Evolutionary conservation across 2,888 invertebrate species (phyloP).

Genomic region (Athetis lepigone): DNA sequence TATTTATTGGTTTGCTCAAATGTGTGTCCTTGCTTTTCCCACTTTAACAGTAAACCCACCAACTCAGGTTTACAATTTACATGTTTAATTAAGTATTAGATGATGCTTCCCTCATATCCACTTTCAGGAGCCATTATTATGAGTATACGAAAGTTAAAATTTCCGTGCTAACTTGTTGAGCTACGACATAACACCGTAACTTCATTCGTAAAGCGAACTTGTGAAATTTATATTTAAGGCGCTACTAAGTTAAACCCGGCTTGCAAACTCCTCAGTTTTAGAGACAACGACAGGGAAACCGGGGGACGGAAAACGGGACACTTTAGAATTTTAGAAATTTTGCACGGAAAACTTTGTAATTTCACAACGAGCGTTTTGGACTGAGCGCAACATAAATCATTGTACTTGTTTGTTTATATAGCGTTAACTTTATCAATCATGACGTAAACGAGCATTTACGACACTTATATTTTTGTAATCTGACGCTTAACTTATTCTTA

Average conservation of each 20-base stretch:
- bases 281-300: conserved; percentile 77
- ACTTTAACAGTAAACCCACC: neutral
- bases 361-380: conserved; percentile 76
- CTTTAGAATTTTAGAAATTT: conserved; percentile 89
- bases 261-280: conserved; percentile 80
- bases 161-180: conserved; percentile 83
- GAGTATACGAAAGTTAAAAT: conserved; percentile 75
- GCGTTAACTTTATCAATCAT: conserved; percentile 71
- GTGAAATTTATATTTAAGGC: conserved; percentile 88
- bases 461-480: conserved; percentile 37
- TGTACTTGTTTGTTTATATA: conserved; percentile 75
- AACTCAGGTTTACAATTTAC: conserved; percentile 10
- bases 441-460: conserved; percentile 51
- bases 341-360: conserved; percentile 83
- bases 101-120: conserved; percentile 46
- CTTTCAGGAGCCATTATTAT: conserved; percentile 63
- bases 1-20: neutral
- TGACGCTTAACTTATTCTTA: conserved; percentile 6
- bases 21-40: neutral
- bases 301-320: conserved; percentile 75
- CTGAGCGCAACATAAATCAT: conserved; percentile 83
- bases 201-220: conserved; percentile 83
- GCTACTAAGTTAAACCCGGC: conserved; percentile 84
- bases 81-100: conserved; percentile 46
- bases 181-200: conserved; percentile 80